phyloP scores from a whole-genome alignment of 1,140 invertebrate species.

The Drosophila nasuta region DNA sequence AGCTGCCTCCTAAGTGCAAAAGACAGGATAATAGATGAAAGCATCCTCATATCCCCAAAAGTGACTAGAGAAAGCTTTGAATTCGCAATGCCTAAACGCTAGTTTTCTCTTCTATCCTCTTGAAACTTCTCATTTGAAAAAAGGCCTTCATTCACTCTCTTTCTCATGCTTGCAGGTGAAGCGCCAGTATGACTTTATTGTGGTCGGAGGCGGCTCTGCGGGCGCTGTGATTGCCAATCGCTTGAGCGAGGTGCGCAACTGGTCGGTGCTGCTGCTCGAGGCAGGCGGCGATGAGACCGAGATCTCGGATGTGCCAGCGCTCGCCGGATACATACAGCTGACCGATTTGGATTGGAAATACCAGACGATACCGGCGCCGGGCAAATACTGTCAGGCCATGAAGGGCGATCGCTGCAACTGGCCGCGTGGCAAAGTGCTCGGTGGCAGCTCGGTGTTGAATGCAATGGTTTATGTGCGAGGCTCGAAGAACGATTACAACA shows the following conservation, averaged over 20 bases:
- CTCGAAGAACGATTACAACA: conserved; percentile 95
- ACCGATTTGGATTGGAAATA: conserved; percentile 97
- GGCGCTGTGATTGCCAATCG: conserved; percentile 96
- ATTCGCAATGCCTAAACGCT: no score
- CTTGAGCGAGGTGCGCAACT: conserved; percentile 91
- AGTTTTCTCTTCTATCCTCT: no score
- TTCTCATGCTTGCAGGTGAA: conserved; percentile 86
- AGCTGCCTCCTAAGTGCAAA: no score
- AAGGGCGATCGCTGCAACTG: conserved; percentile 93
- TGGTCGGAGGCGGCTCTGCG: conserved; percentile 96
- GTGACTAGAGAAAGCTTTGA: no score
- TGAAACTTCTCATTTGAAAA: no score
- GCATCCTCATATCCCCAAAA: no score
- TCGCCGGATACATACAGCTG: conserved; percentile 91
- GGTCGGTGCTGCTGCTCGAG: conserved; percentile 93
- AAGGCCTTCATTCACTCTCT: neutral
- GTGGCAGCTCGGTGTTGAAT: conserved; percentile 97
- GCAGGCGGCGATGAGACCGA: conserved; percentile 93
- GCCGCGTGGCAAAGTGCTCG: conserved; percentile 94
- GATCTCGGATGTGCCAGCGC: conserved; percentile 91
- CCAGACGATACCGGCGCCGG: conserved; percentile 92
- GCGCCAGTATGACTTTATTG: conserved; percentile 92
- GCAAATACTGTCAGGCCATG: conserved; percentile 93
- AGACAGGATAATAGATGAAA: no score
- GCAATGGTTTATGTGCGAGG: conserved; percentile 98